Evolutionary conservation across 1,140 invertebrate genomes (phyloP).

Genomic region (Drosophila asahinai): DNA sequence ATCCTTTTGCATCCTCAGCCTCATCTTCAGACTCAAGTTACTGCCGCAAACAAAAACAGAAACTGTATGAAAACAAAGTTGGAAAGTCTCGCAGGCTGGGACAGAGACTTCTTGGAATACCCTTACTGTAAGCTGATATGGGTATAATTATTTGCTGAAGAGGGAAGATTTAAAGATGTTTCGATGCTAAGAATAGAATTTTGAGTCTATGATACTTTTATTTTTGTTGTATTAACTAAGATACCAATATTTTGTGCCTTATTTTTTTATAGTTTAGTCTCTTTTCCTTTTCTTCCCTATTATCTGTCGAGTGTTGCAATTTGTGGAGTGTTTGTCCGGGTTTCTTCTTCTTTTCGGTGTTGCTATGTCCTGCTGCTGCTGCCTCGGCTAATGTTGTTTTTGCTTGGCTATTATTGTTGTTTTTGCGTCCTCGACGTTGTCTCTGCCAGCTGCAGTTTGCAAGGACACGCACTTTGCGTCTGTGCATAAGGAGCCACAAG

Average conservation of each 20-base stretch:
- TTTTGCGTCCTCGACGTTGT: constrained; percentile 59
- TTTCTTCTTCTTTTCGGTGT: neutral
- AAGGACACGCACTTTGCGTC: constrained; percentile 59
- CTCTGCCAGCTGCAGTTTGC: constrained; percentile 49
- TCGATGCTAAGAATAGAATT: neutral
- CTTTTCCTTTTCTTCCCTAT: constrained; percentile 6
- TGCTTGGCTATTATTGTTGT: constrained; percentile 23
- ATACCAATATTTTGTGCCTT: neutral
- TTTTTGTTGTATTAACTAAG: neutral
- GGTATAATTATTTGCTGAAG: too few relatives aligned
- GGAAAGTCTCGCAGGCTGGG: too few relatives aligned
- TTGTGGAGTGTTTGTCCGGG: constrained; percentile 48
- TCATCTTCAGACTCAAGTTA: constrained; percentile 46
- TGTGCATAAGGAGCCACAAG: constrained; percentile 53
- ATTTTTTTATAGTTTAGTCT: too few relatives aligned
- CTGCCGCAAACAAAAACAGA: constrained; percentile 49
- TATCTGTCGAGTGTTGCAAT: constrained; percentile 27
- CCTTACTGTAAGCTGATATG: neutral
- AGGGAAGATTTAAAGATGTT: neutral
- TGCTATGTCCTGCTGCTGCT: neutral
- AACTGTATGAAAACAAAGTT: constrained; percentile 32
- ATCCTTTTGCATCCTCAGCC: constrained; percentile 31
- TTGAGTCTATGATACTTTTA: neutral
- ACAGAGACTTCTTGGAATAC: neutral
- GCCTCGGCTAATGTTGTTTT: constrained; percentile 14